Conservation (phyloP, 2,888 invertebrate genomes). For the Hoplodrina ambigua region DNA sequence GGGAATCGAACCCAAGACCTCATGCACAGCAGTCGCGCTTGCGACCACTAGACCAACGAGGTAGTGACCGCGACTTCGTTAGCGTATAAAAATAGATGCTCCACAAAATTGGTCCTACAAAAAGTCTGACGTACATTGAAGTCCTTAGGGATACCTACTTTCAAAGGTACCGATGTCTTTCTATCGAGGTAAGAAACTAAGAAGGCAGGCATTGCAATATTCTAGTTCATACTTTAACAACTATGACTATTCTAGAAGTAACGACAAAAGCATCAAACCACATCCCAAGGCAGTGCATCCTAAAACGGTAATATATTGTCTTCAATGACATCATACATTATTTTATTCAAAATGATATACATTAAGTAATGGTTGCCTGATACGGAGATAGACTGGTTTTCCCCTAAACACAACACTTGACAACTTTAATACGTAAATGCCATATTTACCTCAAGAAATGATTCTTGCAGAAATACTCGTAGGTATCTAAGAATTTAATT, state of each 20-base stretch:
- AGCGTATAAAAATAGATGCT: too few species aligned
- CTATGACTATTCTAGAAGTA: not conserved
- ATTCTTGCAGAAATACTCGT: constrained; percentile 1
- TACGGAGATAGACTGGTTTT: constrained; percentile 47
- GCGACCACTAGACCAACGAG: too few species aligned
- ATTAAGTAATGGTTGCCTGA: constrained; percentile 41
- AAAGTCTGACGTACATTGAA: too few species aligned
- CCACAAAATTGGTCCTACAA: too few species aligned
- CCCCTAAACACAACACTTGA: constrained; percentile 30
- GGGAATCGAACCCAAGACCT: too few species aligned
- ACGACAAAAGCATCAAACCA: constrained; percentile 9
- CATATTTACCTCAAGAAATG: constrained; percentile 44
- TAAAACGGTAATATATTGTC: constrained; percentile 40
- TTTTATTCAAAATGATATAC: constrained; percentile 38
- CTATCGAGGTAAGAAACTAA: not conserved
- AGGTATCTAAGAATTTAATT: constrained; percentile 2
- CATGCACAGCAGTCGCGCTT: too few species aligned
- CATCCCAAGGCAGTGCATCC: constrained; percentile 22
- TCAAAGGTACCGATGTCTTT: too few species aligned
- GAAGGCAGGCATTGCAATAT: not conserved
- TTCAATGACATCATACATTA: constrained; percentile 53
- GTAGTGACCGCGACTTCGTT: too few species aligned
- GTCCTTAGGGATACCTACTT: not conserved
- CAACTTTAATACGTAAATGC: constrained; percentile 28
- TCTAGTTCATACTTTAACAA: not conserved